A percentile compares a stretch with the other conserved stretches of the same genome.
phyloP scores from a whole-genome alignment of 2,797 vertebrate genomes.

The Chelidonichthys spinosus region DNA sequence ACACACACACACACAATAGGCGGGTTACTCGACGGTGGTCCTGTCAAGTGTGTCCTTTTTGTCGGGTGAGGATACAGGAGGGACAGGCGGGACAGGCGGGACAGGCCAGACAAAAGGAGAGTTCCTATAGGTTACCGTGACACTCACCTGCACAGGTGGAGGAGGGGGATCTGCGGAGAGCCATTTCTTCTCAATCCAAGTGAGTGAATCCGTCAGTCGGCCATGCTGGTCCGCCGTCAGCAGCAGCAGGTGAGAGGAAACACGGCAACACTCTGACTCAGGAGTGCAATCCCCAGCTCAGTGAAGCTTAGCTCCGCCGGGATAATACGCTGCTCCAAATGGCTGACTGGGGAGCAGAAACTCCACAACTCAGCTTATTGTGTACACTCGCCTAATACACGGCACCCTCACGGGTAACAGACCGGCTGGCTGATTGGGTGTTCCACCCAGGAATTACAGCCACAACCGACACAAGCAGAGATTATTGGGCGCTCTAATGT shows the following conservation, averaged over 20 bases:
- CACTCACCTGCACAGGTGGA: constrained; percentile 75
- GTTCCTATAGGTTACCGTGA: constrained; percentile 43
- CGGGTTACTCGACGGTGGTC: constrained; percentile 70
- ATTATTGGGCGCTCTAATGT: constrained; percentile 69
- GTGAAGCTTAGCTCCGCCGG: constrained; percentile 61
- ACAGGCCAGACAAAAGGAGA: constrained; percentile 64
- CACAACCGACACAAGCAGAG: constrained; percentile 50
- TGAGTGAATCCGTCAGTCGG: constrained; percentile 26
- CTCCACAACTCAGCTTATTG: constrained; percentile 59
- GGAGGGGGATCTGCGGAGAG: constrained; percentile 69
- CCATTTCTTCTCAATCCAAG: constrained; percentile 55
- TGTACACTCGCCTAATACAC: constrained; percentile 47
- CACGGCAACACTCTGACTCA: constrained; percentile 49
- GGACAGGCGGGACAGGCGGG: constrained; percentile 53
- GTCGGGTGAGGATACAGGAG: constrained; percentile 55
- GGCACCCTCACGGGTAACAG: constrained; percentile 41
- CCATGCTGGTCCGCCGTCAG: constrained; percentile 48
- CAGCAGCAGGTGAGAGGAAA: constrained; percentile 54
- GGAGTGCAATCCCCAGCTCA: constrained; percentile 61
- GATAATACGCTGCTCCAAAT: constrained; percentile 64
- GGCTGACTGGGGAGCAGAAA: constrained; percentile 42
- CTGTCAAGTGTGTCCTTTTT: constrained; percentile 62
- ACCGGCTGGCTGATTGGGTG: constrained; percentile 53
- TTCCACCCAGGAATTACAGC: constrained; percentile 58
- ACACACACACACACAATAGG: constrained; percentile 52